Conservation (phyloP, 2,113 vertebrate species). For the Equus quagga region DNA sequence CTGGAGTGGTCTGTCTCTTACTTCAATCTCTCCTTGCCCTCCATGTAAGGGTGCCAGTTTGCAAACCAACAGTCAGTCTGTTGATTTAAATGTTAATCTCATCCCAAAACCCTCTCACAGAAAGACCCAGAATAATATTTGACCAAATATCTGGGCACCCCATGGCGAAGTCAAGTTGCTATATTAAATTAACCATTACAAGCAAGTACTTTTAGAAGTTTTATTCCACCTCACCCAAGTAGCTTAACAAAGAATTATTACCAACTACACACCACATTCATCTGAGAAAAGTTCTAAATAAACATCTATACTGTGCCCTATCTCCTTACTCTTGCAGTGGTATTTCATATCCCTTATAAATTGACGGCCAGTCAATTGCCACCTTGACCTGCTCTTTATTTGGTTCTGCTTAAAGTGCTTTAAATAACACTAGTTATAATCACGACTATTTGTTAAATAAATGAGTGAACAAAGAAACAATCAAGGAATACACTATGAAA, state of each 20-base stretch:
- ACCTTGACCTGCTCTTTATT: not conserved
- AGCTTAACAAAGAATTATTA: not conserved
- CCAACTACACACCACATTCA: not conserved
- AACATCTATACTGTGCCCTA: not conserved
- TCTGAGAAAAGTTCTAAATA: not conserved
- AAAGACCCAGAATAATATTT: not conserved
- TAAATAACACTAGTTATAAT: not conserved
- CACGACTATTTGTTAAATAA: not conserved
- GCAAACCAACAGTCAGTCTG: no score
- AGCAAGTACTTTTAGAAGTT: not conserved
- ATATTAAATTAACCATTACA: not conserved
- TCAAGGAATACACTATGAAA: not conserved
- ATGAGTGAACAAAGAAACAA: not conserved
- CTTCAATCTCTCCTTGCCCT: not conserved
- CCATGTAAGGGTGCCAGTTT: no score
- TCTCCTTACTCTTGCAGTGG: not conserved
- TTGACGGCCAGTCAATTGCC: not conserved
- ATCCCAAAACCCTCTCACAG: not conserved
- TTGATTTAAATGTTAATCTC: not conserved
- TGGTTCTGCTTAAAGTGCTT: not conserved
- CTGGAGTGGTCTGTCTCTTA: not conserved
- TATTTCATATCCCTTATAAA: not conserved
- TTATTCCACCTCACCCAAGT: not conserved
- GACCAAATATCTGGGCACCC: not conserved
- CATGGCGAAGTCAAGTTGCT: not conserved